Percentiles rank a stretch among this genome's conserved stretches.
Conservation (phyloP, 2,113 vertebrate species). For the Cardinalis cardinalis region DNA sequence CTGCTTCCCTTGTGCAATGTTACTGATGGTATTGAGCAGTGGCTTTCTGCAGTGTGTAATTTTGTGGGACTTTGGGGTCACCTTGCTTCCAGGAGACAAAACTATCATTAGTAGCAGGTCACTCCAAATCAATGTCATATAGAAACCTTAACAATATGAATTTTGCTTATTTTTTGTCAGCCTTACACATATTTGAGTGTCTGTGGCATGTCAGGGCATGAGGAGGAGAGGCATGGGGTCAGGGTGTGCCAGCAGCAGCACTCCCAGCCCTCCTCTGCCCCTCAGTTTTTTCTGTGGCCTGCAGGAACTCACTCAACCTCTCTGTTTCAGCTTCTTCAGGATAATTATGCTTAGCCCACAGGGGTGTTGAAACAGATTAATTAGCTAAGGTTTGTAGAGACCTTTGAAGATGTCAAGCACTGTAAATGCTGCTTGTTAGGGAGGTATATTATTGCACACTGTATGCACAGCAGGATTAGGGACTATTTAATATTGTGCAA, state of each 20-base stretch:
- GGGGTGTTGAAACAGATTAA: conserved; percentile 6
- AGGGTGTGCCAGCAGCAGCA: rapidly evolving
- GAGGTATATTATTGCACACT: not conserved
- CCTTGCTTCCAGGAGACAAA: not conserved
- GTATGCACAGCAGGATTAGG: not conserved
- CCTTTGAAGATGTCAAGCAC: conserved; percentile 20
- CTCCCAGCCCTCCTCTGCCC: not conserved
- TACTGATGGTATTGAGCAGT: not conserved
- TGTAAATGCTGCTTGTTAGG: not conserved
- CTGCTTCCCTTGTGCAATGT: not conserved
- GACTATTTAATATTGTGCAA: not conserved
- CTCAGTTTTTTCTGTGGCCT: not conserved
- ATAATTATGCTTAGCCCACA: not conserved
- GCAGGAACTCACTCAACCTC: not conserved
- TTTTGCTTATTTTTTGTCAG: not conserved
- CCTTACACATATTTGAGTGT: not conserved
- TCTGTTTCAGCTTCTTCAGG: not conserved
- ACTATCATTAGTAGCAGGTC: not conserved
- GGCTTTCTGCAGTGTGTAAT: not conserved
- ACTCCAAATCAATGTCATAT: not conserved
- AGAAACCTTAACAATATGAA: not conserved
- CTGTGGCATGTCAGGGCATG: not conserved
- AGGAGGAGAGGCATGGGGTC: not conserved
- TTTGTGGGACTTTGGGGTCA: not conserved
- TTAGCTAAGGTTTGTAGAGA: conserved; percentile 1